A percentile compares a stretch with the other conserved stretches of the same genome.
phyloP scores from a whole-genome alignment of 1,140 invertebrate genomes.

The Orchestia grillus region DNA sequence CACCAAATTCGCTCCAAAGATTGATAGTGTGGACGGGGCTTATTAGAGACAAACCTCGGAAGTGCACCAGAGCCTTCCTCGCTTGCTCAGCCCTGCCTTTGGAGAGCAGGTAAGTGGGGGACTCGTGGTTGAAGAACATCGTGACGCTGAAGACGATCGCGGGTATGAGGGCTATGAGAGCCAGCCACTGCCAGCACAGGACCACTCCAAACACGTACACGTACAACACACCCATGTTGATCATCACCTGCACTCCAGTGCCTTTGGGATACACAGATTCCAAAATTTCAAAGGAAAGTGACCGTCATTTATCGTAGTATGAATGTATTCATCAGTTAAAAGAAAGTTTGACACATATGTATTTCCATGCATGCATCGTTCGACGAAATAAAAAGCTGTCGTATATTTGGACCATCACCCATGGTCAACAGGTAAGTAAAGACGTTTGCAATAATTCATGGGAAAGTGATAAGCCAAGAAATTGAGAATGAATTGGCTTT shows the following conservation, averaged over 20 bases:
- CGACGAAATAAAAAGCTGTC: no score
- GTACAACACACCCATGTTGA: neutral
- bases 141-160: neutral
- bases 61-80: constrained; percentile 80
- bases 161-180: neutral
- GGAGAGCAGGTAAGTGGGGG: constrained; percentile 21
- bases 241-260: neutral
- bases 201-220: neutral
- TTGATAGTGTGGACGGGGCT: no score
- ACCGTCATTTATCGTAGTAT: no score
- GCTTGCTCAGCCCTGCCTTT: constrained; percentile 74
- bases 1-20: no score
- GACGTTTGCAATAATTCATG: no score
- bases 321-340: no score
- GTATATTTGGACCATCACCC: no score
- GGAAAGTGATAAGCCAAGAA: no score
- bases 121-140: constrained; percentile 25
- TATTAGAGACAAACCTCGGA: constrained; percentile 81
- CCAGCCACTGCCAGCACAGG: constrained; percentile 35
- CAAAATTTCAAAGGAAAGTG: neutral
- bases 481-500: no score
- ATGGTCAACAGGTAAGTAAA: no score
- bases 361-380: no score
- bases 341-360: no score
- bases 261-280: neutral